Conservation (phyloP, 2,888 invertebrate species). For the Stenchaetothrips biformis region DNA sequence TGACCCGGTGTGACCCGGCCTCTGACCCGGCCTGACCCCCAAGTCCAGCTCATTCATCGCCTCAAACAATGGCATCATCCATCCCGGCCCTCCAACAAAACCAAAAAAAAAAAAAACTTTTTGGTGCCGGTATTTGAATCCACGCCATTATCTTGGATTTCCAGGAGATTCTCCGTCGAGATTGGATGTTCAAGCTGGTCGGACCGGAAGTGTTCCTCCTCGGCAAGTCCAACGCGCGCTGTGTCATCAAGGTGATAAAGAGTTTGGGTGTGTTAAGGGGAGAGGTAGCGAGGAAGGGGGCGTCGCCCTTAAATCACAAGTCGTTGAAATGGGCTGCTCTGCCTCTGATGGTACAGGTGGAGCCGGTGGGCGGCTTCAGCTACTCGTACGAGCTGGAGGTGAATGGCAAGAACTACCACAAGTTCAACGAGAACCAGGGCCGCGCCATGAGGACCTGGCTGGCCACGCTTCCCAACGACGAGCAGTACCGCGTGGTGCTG, state of each 20-base stretch:
- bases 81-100: not conserved
- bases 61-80: conserved; percentile 35
- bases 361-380: conserved; percentile 62
- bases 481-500: conserved; percentile 63
- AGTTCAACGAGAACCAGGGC: conserved; percentile 74
- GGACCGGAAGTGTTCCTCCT: conserved; percentile 75
- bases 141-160: conserved; percentile 34
- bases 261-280: too few relatives aligned
- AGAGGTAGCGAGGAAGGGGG: too few relatives aligned
- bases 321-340: not conserved
- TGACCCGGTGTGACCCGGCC: not conserved
- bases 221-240: conserved; percentile 49
- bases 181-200: conserved; percentile 91
- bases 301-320: too few relatives aligned
- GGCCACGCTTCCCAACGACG: conserved; percentile 49
- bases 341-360: conserved; percentile 43
- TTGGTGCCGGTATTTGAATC: too few relatives aligned
- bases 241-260: conserved; percentile 47
- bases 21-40: not conserved
- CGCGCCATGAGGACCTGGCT: conserved; percentile 73
- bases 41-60: not conserved
- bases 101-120: conserved; percentile 12
- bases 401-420: conserved; percentile 73
- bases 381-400: conserved; percentile 78
- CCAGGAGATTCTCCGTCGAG: conserved; percentile 66